Base-by-base conservation (phyloP, 1,140 invertebrate genomes). In the Apis laboriosa region DNA sequence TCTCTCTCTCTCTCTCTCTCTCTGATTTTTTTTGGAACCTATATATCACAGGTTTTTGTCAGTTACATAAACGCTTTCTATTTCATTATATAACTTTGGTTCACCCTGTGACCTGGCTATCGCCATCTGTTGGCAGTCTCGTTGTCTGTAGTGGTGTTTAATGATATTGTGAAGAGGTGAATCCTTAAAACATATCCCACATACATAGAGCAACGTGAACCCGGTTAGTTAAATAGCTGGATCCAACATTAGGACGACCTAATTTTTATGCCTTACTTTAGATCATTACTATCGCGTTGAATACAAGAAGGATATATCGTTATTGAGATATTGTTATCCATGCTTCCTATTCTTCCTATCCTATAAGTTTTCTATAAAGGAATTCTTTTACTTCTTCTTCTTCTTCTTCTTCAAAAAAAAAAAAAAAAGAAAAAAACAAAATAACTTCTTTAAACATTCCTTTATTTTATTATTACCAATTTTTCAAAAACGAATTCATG, bases 121-220 rank as follows among this genome's bases (percentile, higher is more conserved):
- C 77, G 68, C 28, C 60, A 70, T 83, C 78, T 77, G 75, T 78
- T 72, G 78, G 86, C 87, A 74, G 84, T 85, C 86, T 53, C 73
- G 75, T 74, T 79, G 70, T 67, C 73, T 28, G 88, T 86, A 77
- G 74, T 86, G 61, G 84, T 91, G 89, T 92, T 93, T 92, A 92
- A 93, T 91, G 91, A 92, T 92, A 92, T 92, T 92, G 92, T 87
- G 88, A 92, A 92, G 88, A 92, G 89, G 89, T 88, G 93, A 94
- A 94, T 93, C 93, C 93, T 92, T 94, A 94, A 93, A 93, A 93
- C 85, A 91, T 91, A 90, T 83, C 84, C 87, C 86, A 85, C 88
- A 86, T 90, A 91, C 88, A 90, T 91, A 88, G 34, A 43, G 88
- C 88, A 88, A 88, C 85, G 80, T 86, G 86, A 90, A 90, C 83